Conservation (phyloP, 2,113 vertebrate genomes). For the Morone chrysops region DNA sequence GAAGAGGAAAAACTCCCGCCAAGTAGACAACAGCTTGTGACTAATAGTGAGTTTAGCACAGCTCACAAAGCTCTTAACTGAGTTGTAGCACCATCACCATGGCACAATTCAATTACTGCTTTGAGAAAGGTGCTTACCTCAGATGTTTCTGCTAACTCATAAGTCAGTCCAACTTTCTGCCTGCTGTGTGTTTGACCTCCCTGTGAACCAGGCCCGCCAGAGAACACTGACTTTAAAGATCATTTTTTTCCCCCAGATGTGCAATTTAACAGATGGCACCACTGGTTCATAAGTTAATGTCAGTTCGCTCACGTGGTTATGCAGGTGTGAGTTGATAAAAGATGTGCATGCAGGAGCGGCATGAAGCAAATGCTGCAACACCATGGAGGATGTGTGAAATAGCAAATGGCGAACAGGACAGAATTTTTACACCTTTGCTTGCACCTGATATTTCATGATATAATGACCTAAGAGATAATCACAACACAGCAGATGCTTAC, state of each 20-base stretch:
- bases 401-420: neutral
- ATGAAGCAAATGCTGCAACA: slow-evolving; percentile 35
- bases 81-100: slow-evolving; percentile 49
- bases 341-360: slow-evolving; percentile 22
- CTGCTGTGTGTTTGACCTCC: slow-evolving; percentile 22
- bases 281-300: slow-evolving; percentile 20
- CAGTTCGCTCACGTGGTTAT: slow-evolving; percentile 14
- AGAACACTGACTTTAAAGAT: slow-evolving; percentile 4
- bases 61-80: slow-evolving; percentile 58
- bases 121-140: slow-evolving; percentile 52
- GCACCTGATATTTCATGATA: slow-evolving; percentile 48
- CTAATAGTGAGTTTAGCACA: slow-evolving; percentile 52
- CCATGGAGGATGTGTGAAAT: slow-evolving; percentile 36
- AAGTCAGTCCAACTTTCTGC: slow-evolving; percentile 26
- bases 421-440: slow-evolving; percentile 23
- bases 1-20: slow-evolving; percentile 43
- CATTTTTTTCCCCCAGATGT: slow-evolving; percentile 11
- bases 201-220: slow-evolving; percentile 29
- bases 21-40: slow-evolving; percentile 57
- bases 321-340: slow-evolving; percentile 53
- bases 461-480: slow-evolving; percentile 44
- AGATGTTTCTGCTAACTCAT: slow-evolving; percentile 50
- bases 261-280: slow-evolving; percentile 38
- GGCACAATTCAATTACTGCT: slow-evolving; percentile 54
- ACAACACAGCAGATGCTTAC: slow-evolving; percentile 31